These are phyloP conservation scores for Zonitis immaculata DNA, from an alignment of 2,888 invertebrate species.

Conservation along the genomic window DNA sequence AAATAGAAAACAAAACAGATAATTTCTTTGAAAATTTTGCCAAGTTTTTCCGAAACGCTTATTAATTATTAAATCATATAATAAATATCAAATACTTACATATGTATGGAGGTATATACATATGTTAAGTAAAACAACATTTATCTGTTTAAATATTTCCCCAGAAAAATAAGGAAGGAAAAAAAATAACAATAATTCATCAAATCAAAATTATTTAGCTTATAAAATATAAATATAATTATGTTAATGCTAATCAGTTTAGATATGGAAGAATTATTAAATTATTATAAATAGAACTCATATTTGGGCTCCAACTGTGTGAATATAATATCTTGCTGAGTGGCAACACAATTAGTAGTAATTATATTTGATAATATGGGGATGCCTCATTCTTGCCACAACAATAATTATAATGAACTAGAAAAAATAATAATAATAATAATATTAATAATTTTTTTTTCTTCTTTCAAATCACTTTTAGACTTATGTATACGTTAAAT, in stretches of 20 bases:
- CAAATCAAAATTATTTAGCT: no score
- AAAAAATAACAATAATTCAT: no score
- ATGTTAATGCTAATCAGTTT: slow-evolving; percentile 17
- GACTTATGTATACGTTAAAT: slow-evolving; percentile 20
- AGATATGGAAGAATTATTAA: slow-evolving; percentile 13
- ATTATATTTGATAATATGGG: slow-evolving; percentile 22
- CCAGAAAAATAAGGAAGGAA: no score
- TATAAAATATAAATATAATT: slow-evolving; percentile 1
- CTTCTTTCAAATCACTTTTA: slow-evolving; percentile 2
- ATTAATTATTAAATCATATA: no score
- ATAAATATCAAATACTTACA: no score
- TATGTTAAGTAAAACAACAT: no score
- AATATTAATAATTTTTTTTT: no score
- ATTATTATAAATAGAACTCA: slow-evolving; percentile 20
- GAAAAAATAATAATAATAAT: slow-evolving; percentile 10
- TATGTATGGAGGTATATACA: no score
- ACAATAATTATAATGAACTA: slow-evolving; percentile 22
- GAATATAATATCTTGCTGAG: slow-evolving; percentile 23
- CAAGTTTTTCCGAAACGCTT: no score
- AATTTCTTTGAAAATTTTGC: no score
- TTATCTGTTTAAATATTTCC: no score
- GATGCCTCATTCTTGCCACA: slow-evolving; percentile 20
- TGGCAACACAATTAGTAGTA: slow-evolving; percentile 22
- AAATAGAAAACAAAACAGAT: neutral
- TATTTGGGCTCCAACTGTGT: slow-evolving; percentile 19